Conservation (phyloP, 2,888 invertebrate genomes). For the Melanophora roralis region DNA sequence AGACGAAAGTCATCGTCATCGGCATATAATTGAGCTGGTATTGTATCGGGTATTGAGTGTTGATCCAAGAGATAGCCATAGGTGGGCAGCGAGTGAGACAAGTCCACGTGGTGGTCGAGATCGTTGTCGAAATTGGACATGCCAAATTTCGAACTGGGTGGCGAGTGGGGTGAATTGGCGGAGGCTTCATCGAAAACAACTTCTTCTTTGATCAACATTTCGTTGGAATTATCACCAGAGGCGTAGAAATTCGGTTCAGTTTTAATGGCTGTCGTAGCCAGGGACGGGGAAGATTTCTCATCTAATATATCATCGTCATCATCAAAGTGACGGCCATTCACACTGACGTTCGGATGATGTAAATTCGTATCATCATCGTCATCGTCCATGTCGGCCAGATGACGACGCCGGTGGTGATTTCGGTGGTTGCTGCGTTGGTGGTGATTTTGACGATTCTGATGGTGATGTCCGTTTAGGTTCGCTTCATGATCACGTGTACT, state of each 20-base stretch:
- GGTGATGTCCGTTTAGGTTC: constrained; percentile 58
- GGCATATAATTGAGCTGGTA: constrained; percentile 75
- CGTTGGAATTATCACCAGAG: constrained; percentile 76
- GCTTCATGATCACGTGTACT: constrained; percentile 73
- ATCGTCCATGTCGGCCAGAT: constrained; percentile 71
- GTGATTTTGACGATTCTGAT: constrained; percentile 57
- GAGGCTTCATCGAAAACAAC: constrained; percentile 75
- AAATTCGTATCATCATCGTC: constrained; percentile 70
- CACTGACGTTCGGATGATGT: constrained; percentile 55
- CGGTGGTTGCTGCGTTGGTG: constrained; percentile 73
- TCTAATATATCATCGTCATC: constrained; percentile 67
- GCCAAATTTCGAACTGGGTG: constrained; percentile 75
- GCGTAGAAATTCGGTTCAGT: constrained; percentile 76
- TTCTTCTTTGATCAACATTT: constrained; percentile 76
- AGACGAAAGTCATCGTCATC: constrained; percentile 76
- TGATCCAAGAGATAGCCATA: constrained; percentile 76
- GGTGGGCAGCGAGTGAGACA: constrained; percentile 74
- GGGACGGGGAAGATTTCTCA: constrained; percentile 76
- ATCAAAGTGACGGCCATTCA: constrained; percentile 57
- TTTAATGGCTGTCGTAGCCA: constrained; percentile 76
- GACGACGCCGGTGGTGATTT: constrained; percentile 75
- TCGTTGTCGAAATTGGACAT: constrained; percentile 76
- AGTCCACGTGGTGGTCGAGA: constrained; percentile 74
- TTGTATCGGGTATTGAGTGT: constrained; percentile 76
- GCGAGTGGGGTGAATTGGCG: constrained; percentile 75